Evolutionary conservation across 2,113 vertebrate species (phyloP).

Genomic region (Varanus salvator): DNA sequence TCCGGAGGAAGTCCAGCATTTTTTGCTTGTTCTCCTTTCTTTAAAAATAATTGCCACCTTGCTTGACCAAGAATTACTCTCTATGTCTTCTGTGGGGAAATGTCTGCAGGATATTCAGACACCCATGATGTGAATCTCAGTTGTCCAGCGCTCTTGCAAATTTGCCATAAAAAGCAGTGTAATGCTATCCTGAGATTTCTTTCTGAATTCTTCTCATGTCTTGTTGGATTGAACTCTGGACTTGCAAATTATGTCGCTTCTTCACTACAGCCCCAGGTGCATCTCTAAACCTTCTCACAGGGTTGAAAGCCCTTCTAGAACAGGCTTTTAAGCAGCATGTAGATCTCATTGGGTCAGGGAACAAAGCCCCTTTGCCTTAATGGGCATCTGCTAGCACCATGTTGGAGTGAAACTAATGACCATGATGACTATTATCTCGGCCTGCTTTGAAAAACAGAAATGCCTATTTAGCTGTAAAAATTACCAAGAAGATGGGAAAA

Average conservation of each 20-base stretch:
- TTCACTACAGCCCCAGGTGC: too few species aligned
- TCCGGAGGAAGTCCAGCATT: neutral
- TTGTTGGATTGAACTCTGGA: neutral
- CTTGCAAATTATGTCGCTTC: too few species aligned
- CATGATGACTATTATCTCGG: neutral
- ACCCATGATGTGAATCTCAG: neutral
- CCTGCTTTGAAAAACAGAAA: neutral
- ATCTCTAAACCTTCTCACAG: too few species aligned
- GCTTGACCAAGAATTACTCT: neutral
- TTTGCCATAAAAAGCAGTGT: neutral
- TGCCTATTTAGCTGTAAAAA: slow-evolving; percentile 49
- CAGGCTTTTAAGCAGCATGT: too few species aligned
- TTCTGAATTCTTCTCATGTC: neutral
- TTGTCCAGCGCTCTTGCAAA: neutral
- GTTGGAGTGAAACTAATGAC: neutral
- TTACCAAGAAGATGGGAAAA: slow-evolving; percentile 59
- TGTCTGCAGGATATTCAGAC: neutral
- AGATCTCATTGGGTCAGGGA: too few species aligned
- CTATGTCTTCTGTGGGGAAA: neutral
- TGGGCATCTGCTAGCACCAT: too few species aligned
- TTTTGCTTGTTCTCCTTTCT: rapidly evolving
- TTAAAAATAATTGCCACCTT: neutral
- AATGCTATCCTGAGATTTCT: neutral
- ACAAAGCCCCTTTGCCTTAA: too few species aligned
- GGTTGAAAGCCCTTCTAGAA: too few species aligned